Evolutionary conservation across 2,797 vertebrate species (phyloP), one percentile per base, ranked within the genome.

Genomic region (Microctenopoma stevenorrisi): DNA sequence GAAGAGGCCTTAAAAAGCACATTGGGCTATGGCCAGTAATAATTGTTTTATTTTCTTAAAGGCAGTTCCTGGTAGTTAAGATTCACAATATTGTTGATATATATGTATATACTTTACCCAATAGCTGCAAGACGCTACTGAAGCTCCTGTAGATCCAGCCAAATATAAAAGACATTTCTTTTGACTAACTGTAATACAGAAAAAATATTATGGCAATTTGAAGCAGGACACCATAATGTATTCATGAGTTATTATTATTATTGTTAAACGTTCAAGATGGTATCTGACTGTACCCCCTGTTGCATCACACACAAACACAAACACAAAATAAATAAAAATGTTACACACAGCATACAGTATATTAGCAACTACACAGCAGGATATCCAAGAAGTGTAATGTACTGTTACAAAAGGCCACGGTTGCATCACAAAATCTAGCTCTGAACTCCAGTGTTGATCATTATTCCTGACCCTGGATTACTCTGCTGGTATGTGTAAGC

Each of bases 91-190:
- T 25, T 55, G n/a, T 43, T 14, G n/a, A 18, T 18, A 40, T 73
- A 22, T 37, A 42, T 1, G 4, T 22, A 48, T 48, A 44, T 79
- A 83, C 79, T 66, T 38, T 92, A 95, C 94, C 94, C 91, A 95
- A 78, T 64, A 95, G 88, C 53, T 95, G 93, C 61, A 95, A 76
- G 59, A 94, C 93, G 66, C 88, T 88, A 84, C 89, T 95, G 91
- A 95, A 93, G 81, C 94, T 62, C 72, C 81, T 92, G 91, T 91
- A 94, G 85, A 95, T 90, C 94, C 94, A 95, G 64, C 93, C 73
- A 82, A 94, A 91, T 88, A 95, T 91, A 85, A 94, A 95, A 79
- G 94, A 95, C 94, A 95, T 95, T 66, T 84, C 79, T 86, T 61
- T 78, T 62, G 44, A 57, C 55, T 64, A 46, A 68, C 89, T 91